These are phyloP conservation scores for Hydrotaea cyrtoneurina DNA, from an alignment of 2,888 invertebrate species.

Conservation along the genomic window DNA sequence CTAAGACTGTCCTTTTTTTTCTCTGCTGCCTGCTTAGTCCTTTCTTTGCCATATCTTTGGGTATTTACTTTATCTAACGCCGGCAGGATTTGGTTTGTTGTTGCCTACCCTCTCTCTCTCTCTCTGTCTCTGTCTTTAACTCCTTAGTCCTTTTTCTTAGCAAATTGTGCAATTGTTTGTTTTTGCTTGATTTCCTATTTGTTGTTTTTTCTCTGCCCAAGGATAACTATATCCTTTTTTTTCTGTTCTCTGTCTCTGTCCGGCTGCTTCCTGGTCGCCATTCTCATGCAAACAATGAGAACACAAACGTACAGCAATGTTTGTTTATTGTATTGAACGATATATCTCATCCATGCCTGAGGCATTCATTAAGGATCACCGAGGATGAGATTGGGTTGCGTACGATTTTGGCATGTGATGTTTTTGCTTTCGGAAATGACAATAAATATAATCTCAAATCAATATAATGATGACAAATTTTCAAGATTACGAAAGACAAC, in stretches of 20 bases:
- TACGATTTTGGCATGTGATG: constrained; percentile 30
- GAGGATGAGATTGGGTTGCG: constrained; percentile 7
- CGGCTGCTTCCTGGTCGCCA: constrained; percentile 23
- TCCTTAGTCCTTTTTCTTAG: constrained; percentile 50
- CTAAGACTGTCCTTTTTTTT: constrained; percentile 32
- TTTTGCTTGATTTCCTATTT: constrained; percentile 42
- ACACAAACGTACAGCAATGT: constrained; percentile 41
- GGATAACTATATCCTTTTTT: constrained; percentile 50
- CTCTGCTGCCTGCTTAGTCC: background rate
- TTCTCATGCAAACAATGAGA: constrained; percentile 52
- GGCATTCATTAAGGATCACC: constrained; percentile 59
- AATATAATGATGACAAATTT: constrained; percentile 68
- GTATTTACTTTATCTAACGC: background rate
- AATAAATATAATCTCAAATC: constrained; percentile 62
- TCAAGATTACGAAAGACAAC: constrained; percentile 44
- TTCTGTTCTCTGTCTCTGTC: background rate
- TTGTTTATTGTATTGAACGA: constrained; percentile 57
- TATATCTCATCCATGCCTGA: constrained; percentile 57
- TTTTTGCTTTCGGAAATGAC: constrained; percentile 55
- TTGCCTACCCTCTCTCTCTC: background rate
- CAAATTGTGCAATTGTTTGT: constrained; percentile 64
- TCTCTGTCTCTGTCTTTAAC: background rate
- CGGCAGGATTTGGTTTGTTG: constrained; percentile 17
- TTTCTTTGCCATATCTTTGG: background rate
- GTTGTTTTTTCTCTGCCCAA: constrained; percentile 27